These are phyloP conservation scores for Dysdera silvatica DNA, from an alignment of 1,140 invertebrate genomes.

Conservation along the genomic window DNA sequence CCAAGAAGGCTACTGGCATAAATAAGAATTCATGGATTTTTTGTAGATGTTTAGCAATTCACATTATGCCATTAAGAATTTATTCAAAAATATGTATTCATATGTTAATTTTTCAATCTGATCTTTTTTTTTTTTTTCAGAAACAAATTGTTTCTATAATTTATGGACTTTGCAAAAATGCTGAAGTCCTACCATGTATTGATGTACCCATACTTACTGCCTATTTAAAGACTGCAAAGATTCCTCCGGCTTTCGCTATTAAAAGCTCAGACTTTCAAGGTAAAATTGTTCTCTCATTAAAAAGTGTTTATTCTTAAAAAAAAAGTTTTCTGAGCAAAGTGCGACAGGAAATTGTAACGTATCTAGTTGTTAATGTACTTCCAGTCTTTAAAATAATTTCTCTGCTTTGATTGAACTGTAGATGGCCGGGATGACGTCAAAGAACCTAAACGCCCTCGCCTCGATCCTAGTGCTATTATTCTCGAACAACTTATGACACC, in stretches of 20 bases:
- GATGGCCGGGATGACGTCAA: conserved; percentile 34
- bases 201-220: conserved; percentile 55
- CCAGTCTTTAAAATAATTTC: too few species aligned
- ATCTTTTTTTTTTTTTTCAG: conserved; percentile 31
- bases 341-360: too few species aligned
- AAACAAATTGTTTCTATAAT: conserved; percentile 44
- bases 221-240: conserved; percentile 58
- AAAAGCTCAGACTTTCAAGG: conserved; percentile 43
- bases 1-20: too few species aligned
- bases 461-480: conserved; percentile 45
- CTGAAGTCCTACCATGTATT: conserved; percentile 39
- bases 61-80: too few species aligned
- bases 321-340: too few species aligned
- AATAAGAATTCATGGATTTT: too few species aligned
- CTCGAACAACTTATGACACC: conserved; percentile 48
- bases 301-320: too few species aligned
- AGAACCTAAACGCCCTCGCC: conserved; percentile 39
- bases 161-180: conserved; percentile 40
- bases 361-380: too few species aligned
- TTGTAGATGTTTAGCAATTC: too few species aligned
- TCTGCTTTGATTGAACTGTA: too few species aligned
- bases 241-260: conserved; percentile 53
- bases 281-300: too few species aligned
- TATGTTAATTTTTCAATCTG: neutral
- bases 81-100: too few species aligned